phyloP scores from a whole-genome alignment of 2,113 vertebrate species.

The Salvelinus namaycush region DNA sequence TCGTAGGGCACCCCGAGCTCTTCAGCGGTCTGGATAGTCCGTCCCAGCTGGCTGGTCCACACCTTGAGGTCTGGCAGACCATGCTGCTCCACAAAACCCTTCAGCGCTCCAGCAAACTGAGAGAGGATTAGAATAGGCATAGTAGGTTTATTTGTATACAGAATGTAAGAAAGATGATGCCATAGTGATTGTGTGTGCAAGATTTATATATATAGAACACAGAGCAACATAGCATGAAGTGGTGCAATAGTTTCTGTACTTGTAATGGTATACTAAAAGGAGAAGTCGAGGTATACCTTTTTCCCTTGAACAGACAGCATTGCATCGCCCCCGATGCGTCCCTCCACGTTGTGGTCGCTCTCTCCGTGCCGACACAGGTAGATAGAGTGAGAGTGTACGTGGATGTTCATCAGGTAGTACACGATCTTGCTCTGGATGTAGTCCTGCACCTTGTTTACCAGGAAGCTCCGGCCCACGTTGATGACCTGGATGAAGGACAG shows the following conservation, averaged over 20 bases:
- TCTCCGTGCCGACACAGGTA: slow-evolving; percentile 96
- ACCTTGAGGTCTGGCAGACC: slow-evolving; percentile 90
- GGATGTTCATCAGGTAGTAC: slow-evolving; percentile 99
- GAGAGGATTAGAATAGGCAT: too few species aligned
- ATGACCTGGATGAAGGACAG: slow-evolving; percentile 97
- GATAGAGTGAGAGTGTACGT: slow-evolving; percentile 93
- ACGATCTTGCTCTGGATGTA: slow-evolving; percentile 99
- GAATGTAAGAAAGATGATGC: too few species aligned
- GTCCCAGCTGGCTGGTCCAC: slow-evolving; percentile 95
- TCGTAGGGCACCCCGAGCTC: slow-evolving; percentile 88
- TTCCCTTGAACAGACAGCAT: slow-evolving; percentile 85
- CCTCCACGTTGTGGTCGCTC: slow-evolving; percentile 84
- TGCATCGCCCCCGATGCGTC: slow-evolving; percentile 90
- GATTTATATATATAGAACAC: too few species aligned
- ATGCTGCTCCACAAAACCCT: slow-evolving; percentile 84
- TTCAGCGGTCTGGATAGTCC: slow-evolving; percentile 95
- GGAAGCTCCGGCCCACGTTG: slow-evolving; percentile 90
- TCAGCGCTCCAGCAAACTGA: slow-evolving; percentile 84
- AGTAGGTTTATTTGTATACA: too few species aligned
- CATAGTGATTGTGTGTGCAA: too few species aligned
- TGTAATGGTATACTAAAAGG: background rate
- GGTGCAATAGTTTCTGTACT: too few species aligned
- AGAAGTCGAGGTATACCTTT: slow-evolving; percentile 72
- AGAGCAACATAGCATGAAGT: too few species aligned
- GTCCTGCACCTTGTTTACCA: slow-evolving; percentile 94